These are phyloP conservation scores for Catharus fuscescens DNA, from an alignment of 2,113 vertebrate species.

Conservation along the genomic window DNA sequence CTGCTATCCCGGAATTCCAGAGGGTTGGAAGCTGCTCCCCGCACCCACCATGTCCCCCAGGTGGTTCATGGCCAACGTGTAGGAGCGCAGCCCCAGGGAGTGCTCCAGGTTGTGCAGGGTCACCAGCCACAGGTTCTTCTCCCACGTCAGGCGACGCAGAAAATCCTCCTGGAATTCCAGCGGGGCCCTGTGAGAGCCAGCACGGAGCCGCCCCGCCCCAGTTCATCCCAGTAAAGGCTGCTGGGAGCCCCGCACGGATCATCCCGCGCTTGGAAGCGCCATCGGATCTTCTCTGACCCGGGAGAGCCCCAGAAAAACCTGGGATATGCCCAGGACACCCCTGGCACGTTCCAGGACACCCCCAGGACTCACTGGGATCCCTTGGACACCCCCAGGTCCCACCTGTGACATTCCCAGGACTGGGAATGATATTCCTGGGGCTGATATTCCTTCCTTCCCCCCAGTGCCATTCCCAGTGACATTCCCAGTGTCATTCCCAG, in stretches of 20 bases:
- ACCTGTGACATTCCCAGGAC: background rate
- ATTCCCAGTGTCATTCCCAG: no score
- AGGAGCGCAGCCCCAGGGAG: conserved; percentile 78
- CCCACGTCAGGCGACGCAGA: conserved; percentile 78
- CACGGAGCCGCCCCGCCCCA: fast-evolving
- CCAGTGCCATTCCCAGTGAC: no score
- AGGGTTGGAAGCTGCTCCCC: fast-evolving
- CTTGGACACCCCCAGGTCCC: background rate
- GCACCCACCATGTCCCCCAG: conserved; percentile 85
- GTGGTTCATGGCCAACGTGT: conserved; percentile 83
- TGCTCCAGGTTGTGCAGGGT: conserved; percentile 82
- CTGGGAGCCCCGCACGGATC: fast-evolving
- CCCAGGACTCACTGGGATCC: no score
- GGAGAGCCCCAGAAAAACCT: background rate
- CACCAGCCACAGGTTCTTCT: conserved; percentile 79
- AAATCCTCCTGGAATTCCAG: conserved; percentile 64
- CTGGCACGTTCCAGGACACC: no score
- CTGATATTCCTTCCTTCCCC: conserved; percentile 16
- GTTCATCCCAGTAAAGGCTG: background rate
- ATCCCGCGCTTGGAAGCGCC: fast-evolving
- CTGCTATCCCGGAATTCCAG: fast-evolving
- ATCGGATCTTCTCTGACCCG: fast-evolving
- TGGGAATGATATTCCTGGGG: background rate
- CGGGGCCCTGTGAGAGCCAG: fast-evolving
- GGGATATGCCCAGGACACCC: background rate